Conservation (phyloP, 2,113 vertebrate genomes). For the Cynocephalus volans region DNA sequence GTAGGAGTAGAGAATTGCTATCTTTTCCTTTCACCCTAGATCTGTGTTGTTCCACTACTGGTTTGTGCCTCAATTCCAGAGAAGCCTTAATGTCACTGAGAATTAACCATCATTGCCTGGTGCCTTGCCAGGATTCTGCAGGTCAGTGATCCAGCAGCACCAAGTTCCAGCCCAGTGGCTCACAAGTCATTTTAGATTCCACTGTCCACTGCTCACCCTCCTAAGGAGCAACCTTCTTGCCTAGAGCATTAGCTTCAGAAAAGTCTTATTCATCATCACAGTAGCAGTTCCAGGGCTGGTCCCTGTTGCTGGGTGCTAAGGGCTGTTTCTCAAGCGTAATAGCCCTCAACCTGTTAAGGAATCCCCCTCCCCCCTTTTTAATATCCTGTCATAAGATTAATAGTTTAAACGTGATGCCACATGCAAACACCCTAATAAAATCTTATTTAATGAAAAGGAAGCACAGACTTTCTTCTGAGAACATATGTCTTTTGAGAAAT, state of each 20-base stretch:
- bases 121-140: conserved; percentile 77
- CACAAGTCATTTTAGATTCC: conserved; percentile 86
- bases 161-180: conserved; percentile 85
- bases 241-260: conserved; percentile 75
- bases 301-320: conserved; percentile 72
- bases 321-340: conserved; percentile 84
- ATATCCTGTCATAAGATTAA: conserved; percentile 80
- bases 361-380: conserved; percentile 77
- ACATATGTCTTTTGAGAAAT: conserved; percentile 84
- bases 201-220: conserved; percentile 77
- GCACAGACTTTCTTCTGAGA: conserved; percentile 71
- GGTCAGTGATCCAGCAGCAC: conserved; percentile 85
- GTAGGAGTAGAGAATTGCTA: background rate
- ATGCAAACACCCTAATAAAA: conserved; percentile 69
- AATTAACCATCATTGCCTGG: conserved; percentile 79
- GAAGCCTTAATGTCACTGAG: conserved; percentile 79
- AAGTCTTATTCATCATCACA: conserved; percentile 86
- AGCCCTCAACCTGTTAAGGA: conserved; percentile 73
- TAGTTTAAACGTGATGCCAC: conserved; percentile 66
- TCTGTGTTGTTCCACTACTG: conserved; percentile 46
- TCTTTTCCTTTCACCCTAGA: conserved; percentile 57
- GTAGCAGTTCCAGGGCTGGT: conserved; percentile 63
- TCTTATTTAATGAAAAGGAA: conserved; percentile 78
- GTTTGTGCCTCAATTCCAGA: conserved; percentile 68
- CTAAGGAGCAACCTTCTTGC: conserved; percentile 82